Conservation (phyloP, 2,888 invertebrate species). For the Catocala sponsa region DNA sequence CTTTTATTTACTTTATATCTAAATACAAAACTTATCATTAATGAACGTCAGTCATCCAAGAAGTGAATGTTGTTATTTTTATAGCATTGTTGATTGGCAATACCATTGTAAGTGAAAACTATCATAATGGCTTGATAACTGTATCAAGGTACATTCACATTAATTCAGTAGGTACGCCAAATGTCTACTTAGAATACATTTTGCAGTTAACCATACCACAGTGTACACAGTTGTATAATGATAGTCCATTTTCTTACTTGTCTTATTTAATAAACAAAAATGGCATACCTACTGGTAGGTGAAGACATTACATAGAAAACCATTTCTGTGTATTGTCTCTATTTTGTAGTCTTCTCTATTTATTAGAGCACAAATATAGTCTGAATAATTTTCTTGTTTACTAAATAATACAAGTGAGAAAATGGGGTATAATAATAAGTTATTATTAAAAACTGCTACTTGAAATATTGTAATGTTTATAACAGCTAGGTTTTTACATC, state of each 20-base stretch:
- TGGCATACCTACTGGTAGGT: no score
- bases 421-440: constrained; percentile 25
- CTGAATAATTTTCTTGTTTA: no score
- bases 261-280: no score
- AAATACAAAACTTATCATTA: constrained; percentile 11
- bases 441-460: constrained; percentile 42
- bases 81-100: constrained; percentile 25
- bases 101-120: constrained; percentile 22
- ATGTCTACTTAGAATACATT: not conserved
- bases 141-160: constrained; percentile 6
- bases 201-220: not conserved
- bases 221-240: no score
- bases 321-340: no score
- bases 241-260: no score
- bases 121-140: constrained; percentile 18
- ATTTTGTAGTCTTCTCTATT: no score
- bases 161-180: not conserved
- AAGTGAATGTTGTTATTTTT: constrained; percentile 26
- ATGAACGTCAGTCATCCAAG: constrained; percentile 23
- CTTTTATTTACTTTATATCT: constrained; percentile 9
- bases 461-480: constrained; percentile 17
- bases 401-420: no score
- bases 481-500: not conserved
- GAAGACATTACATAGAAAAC: no score
- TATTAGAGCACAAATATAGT: no score